Percentiles rank a stretch among this genome's conserved stretches.
Conservation (phyloP, 1,140 invertebrate genomes). For the Odontomachus brunneus region DNA sequence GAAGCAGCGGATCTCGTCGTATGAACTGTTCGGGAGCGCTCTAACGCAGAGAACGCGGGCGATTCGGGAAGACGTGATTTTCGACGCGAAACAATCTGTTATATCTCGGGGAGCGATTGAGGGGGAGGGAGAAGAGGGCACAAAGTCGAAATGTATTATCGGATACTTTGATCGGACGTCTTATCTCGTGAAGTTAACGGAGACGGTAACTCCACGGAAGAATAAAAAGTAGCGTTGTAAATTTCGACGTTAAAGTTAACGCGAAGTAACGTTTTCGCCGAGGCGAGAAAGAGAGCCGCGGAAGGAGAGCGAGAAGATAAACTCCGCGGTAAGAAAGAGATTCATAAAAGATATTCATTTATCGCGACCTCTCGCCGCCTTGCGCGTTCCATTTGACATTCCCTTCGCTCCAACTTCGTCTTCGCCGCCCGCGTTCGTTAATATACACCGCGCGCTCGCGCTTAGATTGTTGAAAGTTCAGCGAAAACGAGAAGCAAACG, state of each 20-base stretch:
- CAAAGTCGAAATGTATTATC: not conserved
- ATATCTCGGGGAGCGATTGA: not conserved
- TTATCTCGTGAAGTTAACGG: not conserved
- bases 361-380: conserved; percentile 30
- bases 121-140: too few relatives aligned
- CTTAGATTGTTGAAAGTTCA: conserved; percentile 48
- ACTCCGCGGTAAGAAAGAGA: not conserved
- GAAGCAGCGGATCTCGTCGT: conserved; percentile 41
- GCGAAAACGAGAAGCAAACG: conserved; percentile 62
- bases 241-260: not conserved
- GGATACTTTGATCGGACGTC: not conserved
- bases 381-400: conserved; percentile 67
- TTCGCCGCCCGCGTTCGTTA: conserved; percentile 65
- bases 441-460: conserved; percentile 50
- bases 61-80: conserved; percentile 2
- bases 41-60: conserved; percentile 44
- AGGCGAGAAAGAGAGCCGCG: not conserved
- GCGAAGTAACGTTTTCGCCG: not conserved
- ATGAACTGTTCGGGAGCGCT: conserved; percentile 58
- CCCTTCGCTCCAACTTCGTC: conserved; percentile 50
- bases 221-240: not conserved
- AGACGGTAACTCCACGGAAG: not conserved
- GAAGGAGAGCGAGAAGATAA: not conserved
- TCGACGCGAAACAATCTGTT: conserved; percentile 1
- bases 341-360: conserved; percentile 49